Evolutionary conservation across 2,888 invertebrate species (phyloP), one percentile per base, ranked within the genome.

Genomic region (Andrena fulva): DNA sequence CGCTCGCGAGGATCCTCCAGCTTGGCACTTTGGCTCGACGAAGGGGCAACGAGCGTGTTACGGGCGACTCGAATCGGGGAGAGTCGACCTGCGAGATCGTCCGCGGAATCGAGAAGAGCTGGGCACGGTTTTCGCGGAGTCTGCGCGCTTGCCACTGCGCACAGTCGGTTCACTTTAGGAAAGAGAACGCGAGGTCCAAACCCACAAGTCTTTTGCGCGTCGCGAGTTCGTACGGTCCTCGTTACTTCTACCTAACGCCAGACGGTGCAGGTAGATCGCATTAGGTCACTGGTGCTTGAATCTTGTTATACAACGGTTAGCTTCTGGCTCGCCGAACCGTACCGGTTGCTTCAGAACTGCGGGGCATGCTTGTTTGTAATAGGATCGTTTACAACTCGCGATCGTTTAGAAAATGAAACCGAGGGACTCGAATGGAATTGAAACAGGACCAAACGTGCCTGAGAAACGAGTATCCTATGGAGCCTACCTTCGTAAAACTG

Each of bases 191-290:
- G 42, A 16, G 42, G 42, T 12, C 5, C 16, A 16, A 42, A 4
- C 4, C 42, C 16, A 5, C 42, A 12, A 16, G 42, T 42, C 42
- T 42, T 42, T 3, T 16, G 42, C 42, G 42, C 42, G 42, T 42
- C 42, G 42, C 70, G 35, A 35, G 52, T 64, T 59, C 59, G 48
- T 48, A 76, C 76, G 73, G 64, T 62, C 62, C 63, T 70, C 60
- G 69, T 70, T 69, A 68, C 54, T 69, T 59, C 76, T 50, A 72
- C 42, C 10, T 35, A 67, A 76, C 75, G 56, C 16, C 66, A 89
- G 89, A 89, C 89, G 90, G 88, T 89, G 77, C 89, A 89, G 89
- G 87, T 91, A 85, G 80, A 87, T 86, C 83, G 73, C 87, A 87
- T 91, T 91, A 91, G 90, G 89, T 91, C 90, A 90, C 87, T 89